Percentiles rank a stretch among this genome's conserved stretches.
Conservation (phyloP, 2,888 invertebrate genomes). For the Amiota mariae region DNA sequence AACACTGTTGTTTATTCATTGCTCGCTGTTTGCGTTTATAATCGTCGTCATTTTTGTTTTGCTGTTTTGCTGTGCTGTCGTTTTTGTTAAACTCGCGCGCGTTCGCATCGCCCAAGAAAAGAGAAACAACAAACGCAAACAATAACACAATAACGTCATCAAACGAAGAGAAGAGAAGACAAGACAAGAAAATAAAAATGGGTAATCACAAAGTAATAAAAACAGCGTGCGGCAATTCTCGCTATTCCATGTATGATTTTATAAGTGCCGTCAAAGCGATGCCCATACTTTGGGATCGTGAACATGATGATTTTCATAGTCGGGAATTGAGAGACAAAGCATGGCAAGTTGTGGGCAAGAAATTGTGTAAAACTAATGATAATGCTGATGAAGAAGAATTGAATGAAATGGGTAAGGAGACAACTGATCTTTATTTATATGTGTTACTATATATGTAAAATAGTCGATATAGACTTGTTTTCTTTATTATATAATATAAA, state of each 20-base stretch:
- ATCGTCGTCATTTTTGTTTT: constrained; percentile 1
- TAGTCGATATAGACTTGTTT: too few species aligned
- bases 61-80: too few species aligned
- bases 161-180: not conserved
- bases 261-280: constrained; percentile 54
- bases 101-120: not conserved
- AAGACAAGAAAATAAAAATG: constrained; percentile 41
- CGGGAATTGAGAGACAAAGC: constrained; percentile 56
- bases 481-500: too few species aligned
- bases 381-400: constrained; percentile 45
- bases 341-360: constrained; percentile 56
- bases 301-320: constrained; percentile 57
- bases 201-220: constrained; percentile 58
- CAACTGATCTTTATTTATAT: not conserved
- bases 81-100: constrained; percentile 14
- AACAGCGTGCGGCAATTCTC: constrained; percentile 42
- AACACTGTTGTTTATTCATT: not conserved
- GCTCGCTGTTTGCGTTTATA: constrained; percentile 2
- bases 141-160: too few species aligned
- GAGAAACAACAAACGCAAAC: too few species aligned
- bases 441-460: too few species aligned
- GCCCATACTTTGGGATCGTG: constrained; percentile 55
- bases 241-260: constrained; percentile 61
- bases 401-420: constrained; percentile 53
- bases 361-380: constrained; percentile 50